Evolutionary conservation across 2,797 vertebrate species (phyloP).

Genomic region (Arctocebus calabarensis): DNA sequence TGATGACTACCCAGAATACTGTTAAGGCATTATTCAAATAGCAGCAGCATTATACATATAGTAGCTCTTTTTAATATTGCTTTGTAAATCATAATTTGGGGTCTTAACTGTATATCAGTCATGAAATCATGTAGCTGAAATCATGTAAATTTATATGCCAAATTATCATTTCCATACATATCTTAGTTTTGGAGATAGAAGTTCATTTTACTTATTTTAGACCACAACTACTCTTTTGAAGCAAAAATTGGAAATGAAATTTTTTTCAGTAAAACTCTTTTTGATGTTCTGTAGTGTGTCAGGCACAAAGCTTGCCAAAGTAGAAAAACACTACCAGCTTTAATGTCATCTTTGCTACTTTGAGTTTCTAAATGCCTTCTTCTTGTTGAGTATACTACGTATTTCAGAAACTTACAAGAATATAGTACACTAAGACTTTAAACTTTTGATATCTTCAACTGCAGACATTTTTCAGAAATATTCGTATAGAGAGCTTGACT

Average conservation of each 20-base stretch:
- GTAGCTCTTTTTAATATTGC: not conserved
- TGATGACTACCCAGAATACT: not conserved
- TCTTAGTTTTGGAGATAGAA: not conserved
- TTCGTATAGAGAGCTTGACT: not conserved
- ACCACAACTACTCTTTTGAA: not conserved
- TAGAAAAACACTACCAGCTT: not conserved
- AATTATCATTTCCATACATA: not conserved
- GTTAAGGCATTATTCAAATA: not conserved
- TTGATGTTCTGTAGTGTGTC: not conserved
- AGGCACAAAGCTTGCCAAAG: not conserved
- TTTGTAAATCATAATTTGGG: conserved; percentile 11
- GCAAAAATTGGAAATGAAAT: not conserved
- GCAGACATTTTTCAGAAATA: not conserved
- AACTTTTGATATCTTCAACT: not conserved
- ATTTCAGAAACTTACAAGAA: conserved; percentile 46
- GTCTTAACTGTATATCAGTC: not conserved
- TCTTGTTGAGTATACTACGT: not conserved
- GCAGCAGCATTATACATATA: not conserved
- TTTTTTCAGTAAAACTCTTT: not conserved
- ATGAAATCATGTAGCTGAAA: not conserved
- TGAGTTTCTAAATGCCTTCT: not conserved
- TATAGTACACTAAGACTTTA: not conserved
- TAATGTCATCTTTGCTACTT: not conserved
- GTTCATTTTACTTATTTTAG: conserved; percentile 10
- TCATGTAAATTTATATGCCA: not conserved